phyloP scores from a whole-genome alignment of 2,113 vertebrate species.

The Acrocephalus kingi region DNA sequence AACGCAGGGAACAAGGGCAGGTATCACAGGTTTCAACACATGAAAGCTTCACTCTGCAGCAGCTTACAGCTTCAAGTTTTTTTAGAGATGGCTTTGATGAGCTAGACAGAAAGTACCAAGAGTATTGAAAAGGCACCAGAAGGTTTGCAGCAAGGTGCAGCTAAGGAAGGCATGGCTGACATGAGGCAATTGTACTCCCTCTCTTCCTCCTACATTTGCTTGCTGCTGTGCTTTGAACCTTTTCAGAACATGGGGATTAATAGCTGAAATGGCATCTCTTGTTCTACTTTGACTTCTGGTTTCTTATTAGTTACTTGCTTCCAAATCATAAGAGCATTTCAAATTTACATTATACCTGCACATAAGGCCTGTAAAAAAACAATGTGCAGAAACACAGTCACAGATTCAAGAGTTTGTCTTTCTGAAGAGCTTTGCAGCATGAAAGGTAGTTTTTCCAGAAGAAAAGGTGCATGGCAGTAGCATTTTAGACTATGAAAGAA shows the following conservation, averaged over 20 bases:
- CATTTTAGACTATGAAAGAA: neutral
- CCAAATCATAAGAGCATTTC: neutral
- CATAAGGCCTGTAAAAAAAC: neutral
- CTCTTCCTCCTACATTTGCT: neutral
- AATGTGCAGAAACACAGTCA: neutral
- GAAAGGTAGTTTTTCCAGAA: neutral
- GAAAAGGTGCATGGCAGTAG: neutral
- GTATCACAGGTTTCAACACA: neutral
- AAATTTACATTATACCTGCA: neutral
- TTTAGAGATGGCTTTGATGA: neutral
- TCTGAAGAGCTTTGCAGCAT: neutral
- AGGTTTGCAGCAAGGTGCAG: neutral
- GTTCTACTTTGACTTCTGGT: neutral
- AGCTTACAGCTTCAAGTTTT: neutral
- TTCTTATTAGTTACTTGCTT: neutral
- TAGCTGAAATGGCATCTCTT: neutral
- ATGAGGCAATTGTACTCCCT: rapidly evolving
- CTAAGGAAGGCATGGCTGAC: neutral
- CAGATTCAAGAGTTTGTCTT: neutral
- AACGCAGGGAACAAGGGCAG: rapidly evolving
- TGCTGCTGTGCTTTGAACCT: neutral
- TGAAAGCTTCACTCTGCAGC: neutral
- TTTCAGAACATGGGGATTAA: neutral
- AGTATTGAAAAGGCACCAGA: neutral
- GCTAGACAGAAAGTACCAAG: neutral